These are phyloP conservation scores for Cheilosia impressa DNA, from an alignment of 2,888 invertebrate genomes.

Conservation along the genomic window DNA sequence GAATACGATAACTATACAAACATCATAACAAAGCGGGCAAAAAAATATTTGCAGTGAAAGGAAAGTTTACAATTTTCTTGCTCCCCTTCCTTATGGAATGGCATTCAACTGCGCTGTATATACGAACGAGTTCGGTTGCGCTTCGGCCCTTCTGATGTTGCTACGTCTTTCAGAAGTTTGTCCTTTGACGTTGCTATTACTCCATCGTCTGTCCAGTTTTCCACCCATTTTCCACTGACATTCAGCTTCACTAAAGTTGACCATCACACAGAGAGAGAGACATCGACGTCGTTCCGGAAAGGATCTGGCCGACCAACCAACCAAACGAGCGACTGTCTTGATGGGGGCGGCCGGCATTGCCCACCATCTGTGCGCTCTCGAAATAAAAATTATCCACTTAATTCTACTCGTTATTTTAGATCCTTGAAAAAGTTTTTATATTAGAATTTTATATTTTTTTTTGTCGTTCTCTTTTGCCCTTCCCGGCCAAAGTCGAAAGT, in stretches of 20 bases:
- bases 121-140: slow-evolving; percentile 37
- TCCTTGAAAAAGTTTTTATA: slow-evolving; percentile 76
- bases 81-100: slow-evolving; percentile 35
- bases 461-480: neutral
- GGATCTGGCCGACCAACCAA: slow-evolving; percentile 14
- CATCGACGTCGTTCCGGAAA: slow-evolving; percentile 34
- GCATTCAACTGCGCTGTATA: slow-evolving; percentile 59
- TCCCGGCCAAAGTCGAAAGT: slow-evolving; percentile 58
- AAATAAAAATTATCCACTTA: slow-evolving; percentile 77
- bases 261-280: slow-evolving; percentile 34
- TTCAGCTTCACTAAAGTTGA: slow-evolving; percentile 57
- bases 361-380: slow-evolving; percentile 66
- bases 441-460: slow-evolving; percentile 65
- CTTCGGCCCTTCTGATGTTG: slow-evolving; percentile 41
- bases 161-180: slow-evolving; percentile 50
- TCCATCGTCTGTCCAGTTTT: slow-evolving; percentile 61
- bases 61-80: slow-evolving; percentile 71
- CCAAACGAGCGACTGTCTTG: slow-evolving; percentile 33
- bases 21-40: slow-evolving; percentile 60
- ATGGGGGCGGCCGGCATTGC: slow-evolving; percentile 33
- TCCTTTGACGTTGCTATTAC: slow-evolving; percentile 67
- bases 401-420: slow-evolving; percentile 77
- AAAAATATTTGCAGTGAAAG: slow-evolving; percentile 62
- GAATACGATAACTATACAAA: slow-evolving; percentile 67
- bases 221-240: slow-evolving; percentile 45